Percentiles rank a stretch among this genome's conserved stretches.
phyloP scores from a whole-genome alignment of 1,140 invertebrate species.

The Nephila pilipes region DNA sequence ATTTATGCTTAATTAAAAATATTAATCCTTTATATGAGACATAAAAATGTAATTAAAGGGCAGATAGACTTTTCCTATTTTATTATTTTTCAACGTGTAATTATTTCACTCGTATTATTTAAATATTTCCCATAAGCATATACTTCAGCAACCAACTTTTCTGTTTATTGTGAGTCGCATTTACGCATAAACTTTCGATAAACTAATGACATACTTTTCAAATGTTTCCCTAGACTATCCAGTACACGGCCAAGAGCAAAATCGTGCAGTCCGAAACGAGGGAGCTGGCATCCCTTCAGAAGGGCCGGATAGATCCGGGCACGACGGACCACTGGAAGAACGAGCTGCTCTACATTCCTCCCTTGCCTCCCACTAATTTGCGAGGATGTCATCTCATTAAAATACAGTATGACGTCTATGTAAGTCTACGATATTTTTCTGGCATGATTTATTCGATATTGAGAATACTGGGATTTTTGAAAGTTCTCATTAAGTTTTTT shows the following conservation, averaged over 20 bases:
- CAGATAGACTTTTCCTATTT: too few relatives aligned
- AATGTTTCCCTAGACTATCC: conserved; percentile 87
- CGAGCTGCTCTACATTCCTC: conserved; percentile 95
- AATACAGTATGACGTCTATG: conserved; percentile 96
- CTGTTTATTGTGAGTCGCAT: not conserved
- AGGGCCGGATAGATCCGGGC: conserved; percentile 91
- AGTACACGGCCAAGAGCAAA: conserved; percentile 92
- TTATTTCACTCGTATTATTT: not conserved
- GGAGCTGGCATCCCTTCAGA: conserved; percentile 89
- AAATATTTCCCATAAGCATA: not conserved
- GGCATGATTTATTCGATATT: too few relatives aligned
- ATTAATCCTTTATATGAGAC: too few relatives aligned
- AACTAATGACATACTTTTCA: not conserved
- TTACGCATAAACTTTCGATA: not conserved
- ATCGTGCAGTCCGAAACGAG: conserved; percentile 90
- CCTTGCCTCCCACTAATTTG: conserved; percentile 96
- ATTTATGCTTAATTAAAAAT: too few relatives aligned
- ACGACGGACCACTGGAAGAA: conserved; percentile 92
- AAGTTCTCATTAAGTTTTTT: too few relatives aligned
- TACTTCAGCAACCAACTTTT: not conserved
- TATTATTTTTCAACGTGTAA: too few relatives aligned
- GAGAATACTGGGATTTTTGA: too few relatives aligned
- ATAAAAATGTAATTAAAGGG: too few relatives aligned
- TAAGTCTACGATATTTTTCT: conserved; percentile 84
- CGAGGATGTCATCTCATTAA: conserved; percentile 96